Base-by-base conservation (phyloP, 2,888 invertebrate species). In the Drosophila falleni region DNA sequence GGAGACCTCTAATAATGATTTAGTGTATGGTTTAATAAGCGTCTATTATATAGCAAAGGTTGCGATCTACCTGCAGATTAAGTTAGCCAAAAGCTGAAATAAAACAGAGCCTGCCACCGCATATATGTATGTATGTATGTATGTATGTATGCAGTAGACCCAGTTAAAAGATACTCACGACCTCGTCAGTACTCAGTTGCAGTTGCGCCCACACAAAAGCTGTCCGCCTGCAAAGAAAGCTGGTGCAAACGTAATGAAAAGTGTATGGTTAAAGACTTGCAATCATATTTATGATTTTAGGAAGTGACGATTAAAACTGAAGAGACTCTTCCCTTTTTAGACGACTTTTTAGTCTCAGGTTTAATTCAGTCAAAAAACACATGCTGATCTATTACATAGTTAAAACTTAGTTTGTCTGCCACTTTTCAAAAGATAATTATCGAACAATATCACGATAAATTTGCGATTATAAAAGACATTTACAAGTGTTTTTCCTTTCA, bases 131-230 rank as follows among this genome's bases (percentile, higher is more conserved):
- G 69, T 71, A 66, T n/a, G 37, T 46, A 71, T 79, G 67, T 68
- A 70, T 10, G 19, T 47, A 65, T 76, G 69, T 71, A 66, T n/a
- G 37, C 42, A 66, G 53, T 76, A 71, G 64, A 62, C 73, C 83
- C 74, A 81, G 78, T 84, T 78, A 75, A 81, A 73, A 80, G 82
- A 87, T 84, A 82, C 79, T 87, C 81, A 85, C 82, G 82, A 85
- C 78, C 87, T 83, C 82, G 81, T 74, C 80, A 72, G 71, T 71
- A 66, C 75, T 78, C 69, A 74, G 84, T 71, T 77, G 64, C 64
- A 47, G 68, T 62, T 79, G 77, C 81, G 81, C 81, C 81, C 69
- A 67, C 74, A 62, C 70, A 60, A 46, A 77, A 63, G 61, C 64
- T 77, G 80, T 77, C 74, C 79, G 82, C 74, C 74, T 80, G 80